phyloP scores from a whole-genome alignment of 2,888 invertebrate species.

The Ichneumoninae sp. region DNA sequence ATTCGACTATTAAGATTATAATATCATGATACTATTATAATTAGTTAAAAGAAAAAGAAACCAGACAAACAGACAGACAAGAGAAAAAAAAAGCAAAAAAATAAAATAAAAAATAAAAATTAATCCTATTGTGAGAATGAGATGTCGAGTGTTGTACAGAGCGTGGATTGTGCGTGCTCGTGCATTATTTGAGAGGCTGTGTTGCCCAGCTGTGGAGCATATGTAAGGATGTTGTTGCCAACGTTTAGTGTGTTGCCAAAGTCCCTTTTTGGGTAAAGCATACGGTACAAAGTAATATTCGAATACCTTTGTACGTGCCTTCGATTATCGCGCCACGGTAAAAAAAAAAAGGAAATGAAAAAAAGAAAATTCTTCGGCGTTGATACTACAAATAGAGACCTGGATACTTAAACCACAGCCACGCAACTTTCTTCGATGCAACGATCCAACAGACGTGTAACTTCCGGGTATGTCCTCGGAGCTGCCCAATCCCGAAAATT shows the following conservation, averaged over 20 bases:
- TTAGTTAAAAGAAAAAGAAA: constrained; percentile 50
- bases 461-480: background rate
- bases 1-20: constrained; percentile 66
- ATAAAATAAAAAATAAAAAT: constrained; percentile 60
- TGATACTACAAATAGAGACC: background rate
- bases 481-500: background rate
- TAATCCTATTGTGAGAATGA: constrained; percentile 56
- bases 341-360: background rate
- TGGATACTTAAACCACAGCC: background rate
- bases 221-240: constrained; percentile 79
- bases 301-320: constrained; percentile 67
- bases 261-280: constrained; percentile 76
- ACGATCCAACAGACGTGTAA: background rate
- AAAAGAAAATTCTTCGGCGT: background rate
- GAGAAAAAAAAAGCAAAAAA: constrained; percentile 32
- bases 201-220: constrained; percentile 74
- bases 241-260: constrained; percentile 82
- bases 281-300: constrained; percentile 76
- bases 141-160: constrained; percentile 52
- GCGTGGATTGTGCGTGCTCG: constrained; percentile 47
- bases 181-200: constrained; percentile 71
- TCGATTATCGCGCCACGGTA: constrained; percentile 39
- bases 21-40: constrained; percentile 66
- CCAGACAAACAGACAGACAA: constrained; percentile 39
- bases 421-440: background rate